phyloP scores from a whole-genome alignment of 64 coral and sea anemone species.

The Stichodactyla helianthus region DNA sequence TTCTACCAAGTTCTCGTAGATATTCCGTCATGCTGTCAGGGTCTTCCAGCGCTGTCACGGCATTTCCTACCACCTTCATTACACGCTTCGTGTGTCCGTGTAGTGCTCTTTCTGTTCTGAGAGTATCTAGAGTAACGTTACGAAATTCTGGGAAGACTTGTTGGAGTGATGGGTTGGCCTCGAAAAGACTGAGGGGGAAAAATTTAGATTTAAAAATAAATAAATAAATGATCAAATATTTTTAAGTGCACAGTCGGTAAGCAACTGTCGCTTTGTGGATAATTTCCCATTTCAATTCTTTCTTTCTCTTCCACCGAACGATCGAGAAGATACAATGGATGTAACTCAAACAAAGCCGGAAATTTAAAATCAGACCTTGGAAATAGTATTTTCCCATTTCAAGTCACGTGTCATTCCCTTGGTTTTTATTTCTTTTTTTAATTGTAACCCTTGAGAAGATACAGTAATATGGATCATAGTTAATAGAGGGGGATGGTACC shows the following conservation, averaged over 20 bases:
- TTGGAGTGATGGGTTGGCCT: conserved; percentile 28
- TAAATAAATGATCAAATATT: background rate
- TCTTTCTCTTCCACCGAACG: background rate
- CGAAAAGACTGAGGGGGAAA: conserved; percentile 24
- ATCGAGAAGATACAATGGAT: background rate
- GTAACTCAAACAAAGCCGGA: background rate
- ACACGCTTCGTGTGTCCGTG: conserved; percentile 34
- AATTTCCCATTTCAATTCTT: too few species aligned
- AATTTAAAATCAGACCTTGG: too few species aligned
- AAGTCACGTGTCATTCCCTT: too few species aligned
- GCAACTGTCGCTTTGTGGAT: too few species aligned
- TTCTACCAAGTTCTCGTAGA: conserved; percentile 41
- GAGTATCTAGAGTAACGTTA: background rate
- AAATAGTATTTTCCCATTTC: too few species aligned
- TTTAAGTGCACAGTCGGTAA: background rate
- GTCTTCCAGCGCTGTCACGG: conserved; percentile 14
- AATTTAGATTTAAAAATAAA: background rate
- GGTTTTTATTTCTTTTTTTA: too few species aligned
- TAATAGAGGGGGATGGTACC: too few species aligned
- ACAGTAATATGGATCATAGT: too few species aligned
- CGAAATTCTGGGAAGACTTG: conserved; percentile 47
- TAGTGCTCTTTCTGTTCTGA: background rate
- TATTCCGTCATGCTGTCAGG: conserved; percentile 16
- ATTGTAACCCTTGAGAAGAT: too few species aligned
- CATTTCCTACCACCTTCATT: conserved; percentile 47